These are phyloP conservation scores for Pyrgus malvae DNA, from an alignment of 2,888 invertebrate genomes.

Conservation along the genomic window DNA sequence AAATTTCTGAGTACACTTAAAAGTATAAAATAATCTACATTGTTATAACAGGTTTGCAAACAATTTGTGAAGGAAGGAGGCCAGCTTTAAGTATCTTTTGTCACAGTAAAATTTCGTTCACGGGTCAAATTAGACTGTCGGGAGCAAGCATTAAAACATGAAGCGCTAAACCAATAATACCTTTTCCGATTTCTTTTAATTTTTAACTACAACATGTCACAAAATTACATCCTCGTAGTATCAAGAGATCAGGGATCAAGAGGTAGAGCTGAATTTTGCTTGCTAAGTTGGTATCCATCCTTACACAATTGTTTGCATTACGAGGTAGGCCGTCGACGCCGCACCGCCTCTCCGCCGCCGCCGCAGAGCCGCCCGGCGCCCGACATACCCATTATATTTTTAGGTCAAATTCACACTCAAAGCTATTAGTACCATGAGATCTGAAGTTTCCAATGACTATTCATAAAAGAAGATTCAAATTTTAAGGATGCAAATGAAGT, in stretches of 20 bases:
- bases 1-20: constrained; percentile 28
- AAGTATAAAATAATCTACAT: constrained; percentile 34
- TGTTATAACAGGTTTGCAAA: constrained; percentile 85
- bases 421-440: constrained; percentile 76
- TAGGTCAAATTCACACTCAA: constrained; percentile 62
- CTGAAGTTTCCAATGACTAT: constrained; percentile 73
- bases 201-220: constrained; percentile 81
- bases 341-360: constrained; percentile 37
- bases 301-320: constrained; percentile 82
- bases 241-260: constrained; percentile 50
- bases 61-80: constrained; percentile 92
- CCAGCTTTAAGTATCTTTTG: constrained; percentile 79
- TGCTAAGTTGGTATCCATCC: constrained; percentile 77
- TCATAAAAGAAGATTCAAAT: constrained; percentile 52
- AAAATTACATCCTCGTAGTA: constrained; percentile 66
- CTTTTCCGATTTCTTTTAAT: constrained; percentile 71
- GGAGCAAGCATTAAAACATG: constrained; percentile 73
- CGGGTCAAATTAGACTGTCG: constrained; percentile 53
- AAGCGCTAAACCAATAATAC: constrained; percentile 79
- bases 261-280: constrained; percentile 57
- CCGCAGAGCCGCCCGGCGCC: constrained; percentile 24
- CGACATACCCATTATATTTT: constrained; percentile 21
- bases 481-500: constrained; percentile 76
- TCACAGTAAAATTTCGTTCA: constrained; percentile 53
- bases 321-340: constrained; percentile 33